A percentile compares a stretch with the other conserved stretches of the same genome.
phyloP scores from a whole-genome alignment of 2,797 vertebrate species.

The Xyrichtys novacula region DNA sequence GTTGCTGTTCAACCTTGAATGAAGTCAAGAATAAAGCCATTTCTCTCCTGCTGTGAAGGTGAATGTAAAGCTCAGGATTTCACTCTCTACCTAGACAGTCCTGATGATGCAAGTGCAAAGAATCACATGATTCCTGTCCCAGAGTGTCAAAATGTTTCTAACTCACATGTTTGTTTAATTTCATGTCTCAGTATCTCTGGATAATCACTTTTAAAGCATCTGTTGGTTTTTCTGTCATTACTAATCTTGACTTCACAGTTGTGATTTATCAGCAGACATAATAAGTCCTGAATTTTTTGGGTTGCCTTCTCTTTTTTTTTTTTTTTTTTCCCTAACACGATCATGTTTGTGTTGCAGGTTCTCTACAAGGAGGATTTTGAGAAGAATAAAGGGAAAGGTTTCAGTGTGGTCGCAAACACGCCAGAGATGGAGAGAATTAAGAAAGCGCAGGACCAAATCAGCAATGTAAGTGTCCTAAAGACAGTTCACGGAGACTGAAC shows the following conservation, averaged over 20 bases:
- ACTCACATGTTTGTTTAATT: too few relatives aligned
- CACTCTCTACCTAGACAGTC: too few relatives aligned
- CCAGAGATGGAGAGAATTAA: slow-evolving; percentile 96
- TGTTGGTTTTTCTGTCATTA: too few relatives aligned
- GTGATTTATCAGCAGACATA: too few relatives aligned
- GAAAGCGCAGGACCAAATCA: slow-evolving; percentile 97
- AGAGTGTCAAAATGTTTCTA: too few relatives aligned
- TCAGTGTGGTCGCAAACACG: slow-evolving; percentile 94
- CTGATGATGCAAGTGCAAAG: too few relatives aligned
- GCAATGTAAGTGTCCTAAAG: slow-evolving; percentile 93
- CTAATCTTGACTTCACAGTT: too few relatives aligned
- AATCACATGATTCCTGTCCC: too few relatives aligned
- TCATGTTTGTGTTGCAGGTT: slow-evolving; percentile 83
- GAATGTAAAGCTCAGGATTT: background rate
- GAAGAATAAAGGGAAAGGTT: slow-evolving; percentile 96
- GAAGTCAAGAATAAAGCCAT: slow-evolving; percentile 5
- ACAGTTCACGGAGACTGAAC: too few relatives aligned
- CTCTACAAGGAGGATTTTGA: slow-evolving; percentile 98
- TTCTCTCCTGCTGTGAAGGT: slow-evolving; percentile 20
- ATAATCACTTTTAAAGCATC: too few relatives aligned
- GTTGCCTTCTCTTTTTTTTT: background rate
- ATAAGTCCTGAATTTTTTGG: too few relatives aligned
- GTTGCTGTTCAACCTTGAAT: slow-evolving; percentile 1
- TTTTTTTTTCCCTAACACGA: background rate
- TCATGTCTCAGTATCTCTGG: too few relatives aligned